phyloP scores from a whole-genome alignment of 2,113 vertebrate genomes.

The Protobothrops mucrosquamatus region DNA sequence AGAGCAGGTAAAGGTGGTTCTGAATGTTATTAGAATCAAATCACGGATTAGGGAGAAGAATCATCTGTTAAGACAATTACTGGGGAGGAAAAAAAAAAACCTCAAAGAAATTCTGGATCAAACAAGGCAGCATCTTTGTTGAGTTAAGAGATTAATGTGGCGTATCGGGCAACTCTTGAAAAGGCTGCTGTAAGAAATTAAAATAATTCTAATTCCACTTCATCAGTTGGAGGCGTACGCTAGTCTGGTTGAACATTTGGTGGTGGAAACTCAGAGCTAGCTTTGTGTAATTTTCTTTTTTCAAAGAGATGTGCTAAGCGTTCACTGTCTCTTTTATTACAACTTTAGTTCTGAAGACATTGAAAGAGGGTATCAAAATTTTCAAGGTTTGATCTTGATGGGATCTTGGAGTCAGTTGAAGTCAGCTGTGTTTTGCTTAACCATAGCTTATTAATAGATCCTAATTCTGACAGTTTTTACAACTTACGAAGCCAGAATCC shows the following conservation, averaged over 20 bases:
- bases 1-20: neutral
- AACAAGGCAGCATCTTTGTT: neutral
- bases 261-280: neutral
- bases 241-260: neutral
- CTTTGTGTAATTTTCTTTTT: neutral
- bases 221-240: neutral
- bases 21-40: neutral
- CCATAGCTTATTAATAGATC: neutral
- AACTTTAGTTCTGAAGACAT: neutral
- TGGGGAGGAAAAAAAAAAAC: neutral
- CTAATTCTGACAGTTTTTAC: neutral
- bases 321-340: neutral
- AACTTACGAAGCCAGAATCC: neutral
- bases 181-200: neutral
- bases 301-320: neutral
- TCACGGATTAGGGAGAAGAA: neutral
- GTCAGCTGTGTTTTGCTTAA: neutral
- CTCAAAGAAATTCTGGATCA: neutral
- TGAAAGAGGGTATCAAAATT: neutral
- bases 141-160: neutral
- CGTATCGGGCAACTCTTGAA: neutral
- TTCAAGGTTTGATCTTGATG: neutral
- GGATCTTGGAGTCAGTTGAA: neutral
- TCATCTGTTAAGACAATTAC: slow-evolving; percentile 12
- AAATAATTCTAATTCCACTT: neutral